Evolutionary conservation across 2,888 invertebrate species (phyloP).

Genomic region (Agonum fuliginosum): DNA sequence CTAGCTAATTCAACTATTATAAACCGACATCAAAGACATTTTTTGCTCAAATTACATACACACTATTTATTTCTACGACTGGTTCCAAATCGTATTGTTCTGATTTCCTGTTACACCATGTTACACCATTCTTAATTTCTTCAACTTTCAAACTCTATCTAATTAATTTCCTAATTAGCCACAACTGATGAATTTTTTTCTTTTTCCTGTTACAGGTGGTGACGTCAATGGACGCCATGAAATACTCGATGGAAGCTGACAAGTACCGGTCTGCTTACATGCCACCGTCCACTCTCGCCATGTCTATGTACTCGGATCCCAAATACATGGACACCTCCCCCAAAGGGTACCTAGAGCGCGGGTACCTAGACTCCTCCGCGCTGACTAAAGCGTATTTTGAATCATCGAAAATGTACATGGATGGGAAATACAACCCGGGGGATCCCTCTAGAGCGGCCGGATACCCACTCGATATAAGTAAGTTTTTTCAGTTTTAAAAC

Average conservation of each 20-base stretch:
- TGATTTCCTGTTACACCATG: too few relatives aligned
- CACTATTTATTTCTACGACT: too few relatives aligned
- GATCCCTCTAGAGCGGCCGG: constrained; percentile 71
- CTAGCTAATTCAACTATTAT: too few relatives aligned
- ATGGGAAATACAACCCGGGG: constrained; percentile 71
- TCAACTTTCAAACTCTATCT: too few relatives aligned
- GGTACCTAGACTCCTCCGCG: constrained; percentile 82
- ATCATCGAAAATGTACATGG: constrained; percentile 84
- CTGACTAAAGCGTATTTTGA: constrained; percentile 83
- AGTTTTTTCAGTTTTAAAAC: neutral
- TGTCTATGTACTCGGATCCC: constrained; percentile 84
- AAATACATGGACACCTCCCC: constrained; percentile 78
- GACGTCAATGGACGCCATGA: constrained; percentile 86
- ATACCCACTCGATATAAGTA: constrained; percentile 79
- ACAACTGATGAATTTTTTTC: neutral
- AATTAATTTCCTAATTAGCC: too few relatives aligned
- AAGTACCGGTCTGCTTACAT: constrained; percentile 84
- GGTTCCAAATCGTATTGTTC: neutral
- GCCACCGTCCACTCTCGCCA: constrained; percentile 77
- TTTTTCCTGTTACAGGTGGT: constrained; percentile 78
- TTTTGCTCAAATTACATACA: too few relatives aligned
- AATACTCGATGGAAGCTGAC: constrained; percentile 85
- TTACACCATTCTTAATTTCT: too few relatives aligned
- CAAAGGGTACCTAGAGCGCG: constrained; percentile 77
- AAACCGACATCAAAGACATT: too few relatives aligned